phyloP scores from a whole-genome alignment of 2,113 vertebrate genomes.

The Hirundichthys speculiger region DNA sequence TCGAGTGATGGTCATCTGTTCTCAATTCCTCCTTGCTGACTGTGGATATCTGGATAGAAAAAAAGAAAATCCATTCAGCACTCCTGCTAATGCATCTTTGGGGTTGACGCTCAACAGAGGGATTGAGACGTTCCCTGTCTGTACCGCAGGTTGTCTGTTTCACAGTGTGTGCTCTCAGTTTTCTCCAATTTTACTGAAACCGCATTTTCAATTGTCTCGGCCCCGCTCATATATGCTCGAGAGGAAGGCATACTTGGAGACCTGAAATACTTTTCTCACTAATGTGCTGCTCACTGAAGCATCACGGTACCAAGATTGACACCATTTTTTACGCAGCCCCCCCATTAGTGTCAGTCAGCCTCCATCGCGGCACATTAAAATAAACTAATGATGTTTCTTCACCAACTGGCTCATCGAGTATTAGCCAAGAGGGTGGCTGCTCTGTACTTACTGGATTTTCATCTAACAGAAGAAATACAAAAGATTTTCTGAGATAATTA shows the following conservation, averaged over 20 bases:
- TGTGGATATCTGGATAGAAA: slow-evolving; percentile 44
- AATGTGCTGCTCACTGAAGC: slow-evolving; percentile 79
- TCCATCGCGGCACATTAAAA: slow-evolving; percentile 77
- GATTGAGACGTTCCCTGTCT: slow-evolving; percentile 55
- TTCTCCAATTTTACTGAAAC: slow-evolving; percentile 49
- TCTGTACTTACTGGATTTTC: slow-evolving; percentile 52
- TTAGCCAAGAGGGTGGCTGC: slow-evolving; percentile 48
- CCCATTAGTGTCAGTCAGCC: slow-evolving; percentile 81
- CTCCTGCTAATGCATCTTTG: slow-evolving; percentile 49
- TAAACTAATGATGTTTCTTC: slow-evolving; percentile 78
- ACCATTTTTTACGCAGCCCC: slow-evolving; percentile 70
- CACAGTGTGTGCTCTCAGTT: slow-evolving; percentile 33
- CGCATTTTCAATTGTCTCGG: slow-evolving; percentile 52
- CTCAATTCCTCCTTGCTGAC: slow-evolving; percentile 58
- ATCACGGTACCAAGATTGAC: slow-evolving; percentile 75
- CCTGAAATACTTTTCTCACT: slow-evolving; percentile 73
- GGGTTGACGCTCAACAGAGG: slow-evolving; percentile 17
- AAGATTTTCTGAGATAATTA: no score
- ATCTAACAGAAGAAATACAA: slow-evolving; percentile 38
- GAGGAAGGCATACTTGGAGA: slow-evolving; percentile 60
- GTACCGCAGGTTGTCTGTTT: slow-evolving; percentile 41
- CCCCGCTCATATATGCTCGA: slow-evolving; percentile 37
- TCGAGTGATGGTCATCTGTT: slow-evolving; percentile 44
- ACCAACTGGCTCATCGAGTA: slow-evolving; percentile 63
- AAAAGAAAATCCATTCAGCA: slow-evolving; percentile 51